phyloP scores from a whole-genome alignment of 2,797 vertebrate genomes.

The Clarias laeviceps region DNA sequence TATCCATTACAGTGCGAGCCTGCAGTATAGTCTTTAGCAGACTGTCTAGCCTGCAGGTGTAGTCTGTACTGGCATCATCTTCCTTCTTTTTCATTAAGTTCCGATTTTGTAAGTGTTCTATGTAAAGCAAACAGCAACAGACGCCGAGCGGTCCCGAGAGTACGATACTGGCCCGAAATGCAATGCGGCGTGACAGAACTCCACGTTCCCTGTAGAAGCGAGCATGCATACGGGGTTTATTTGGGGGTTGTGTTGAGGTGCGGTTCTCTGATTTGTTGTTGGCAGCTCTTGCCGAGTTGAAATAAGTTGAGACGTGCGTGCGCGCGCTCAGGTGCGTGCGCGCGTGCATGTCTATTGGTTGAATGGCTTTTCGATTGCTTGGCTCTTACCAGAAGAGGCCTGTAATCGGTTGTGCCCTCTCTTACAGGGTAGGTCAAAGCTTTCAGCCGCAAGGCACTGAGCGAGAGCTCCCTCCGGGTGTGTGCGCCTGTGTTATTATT shows the following conservation, averaged over 20 bases:
- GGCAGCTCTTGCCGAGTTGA: slow-evolving; percentile 12
- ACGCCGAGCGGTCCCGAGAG: not conserved
- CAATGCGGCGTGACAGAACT: slow-evolving; percentile 20
- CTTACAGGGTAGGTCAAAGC: slow-evolving; percentile 55
- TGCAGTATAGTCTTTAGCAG: not conserved
- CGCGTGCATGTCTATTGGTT: slow-evolving; percentile 36
- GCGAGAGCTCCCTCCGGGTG: slow-evolving; percentile 26
- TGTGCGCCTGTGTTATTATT: slow-evolving; percentile 39
- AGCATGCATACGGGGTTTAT: not conserved
- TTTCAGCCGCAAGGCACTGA: slow-evolving; percentile 39
- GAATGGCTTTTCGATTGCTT: slow-evolving; percentile 57
- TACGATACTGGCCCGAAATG: slow-evolving; percentile 4
- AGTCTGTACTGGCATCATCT: not conserved
- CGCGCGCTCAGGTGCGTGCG: slow-evolving; percentile 4
- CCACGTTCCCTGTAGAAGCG: slow-evolving; percentile 2
- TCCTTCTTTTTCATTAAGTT: slow-evolving; percentile 5
- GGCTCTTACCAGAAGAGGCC: slow-evolving; percentile 52
- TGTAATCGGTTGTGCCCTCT: slow-evolving; percentile 57
- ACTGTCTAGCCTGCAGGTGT: slow-evolving; percentile 9
- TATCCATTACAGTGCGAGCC: not conserved
- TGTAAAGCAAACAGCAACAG: slow-evolving; percentile 25
- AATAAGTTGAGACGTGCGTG: slow-evolving; percentile 16
- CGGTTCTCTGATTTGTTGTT: slow-evolving; percentile 28
- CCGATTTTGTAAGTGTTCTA: slow-evolving; percentile 5
- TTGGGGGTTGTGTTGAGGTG: slow-evolving; percentile 5